Base-by-base conservation (phyloP, 1,140 invertebrate genomes). In the Trypoxylus dichotomus region DNA sequence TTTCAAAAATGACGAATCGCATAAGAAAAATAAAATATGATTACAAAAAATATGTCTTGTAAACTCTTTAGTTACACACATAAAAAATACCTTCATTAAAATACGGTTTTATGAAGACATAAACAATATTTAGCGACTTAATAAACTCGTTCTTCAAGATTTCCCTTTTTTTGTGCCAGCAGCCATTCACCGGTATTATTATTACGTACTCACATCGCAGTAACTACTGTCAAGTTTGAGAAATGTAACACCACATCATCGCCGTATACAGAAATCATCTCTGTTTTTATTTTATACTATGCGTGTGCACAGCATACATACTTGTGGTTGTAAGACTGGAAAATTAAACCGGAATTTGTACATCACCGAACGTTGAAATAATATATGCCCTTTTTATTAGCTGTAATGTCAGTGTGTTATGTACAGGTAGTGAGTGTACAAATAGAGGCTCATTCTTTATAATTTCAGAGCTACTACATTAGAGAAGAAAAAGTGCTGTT, bases 171-270 rank as follows among this genome's bases (percentile, higher is more conserved):
- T 68, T 68, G 60, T 29, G 60, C 60, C 60, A 68, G 60, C 21
- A 29, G 27, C 60, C 60, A 68, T 68, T 68, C 60, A 68, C 60
- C 27, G 60, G 21, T 24, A 29, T 25, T 68, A 68, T 68, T 68
- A 68, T 68, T 68, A 68, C 60, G 60, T 68, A 68, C 60, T 68
- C 60, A 68, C 21, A 68, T 68, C 60, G 27, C 60, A 68, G 60
- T 68, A 68, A 68, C 60, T 29, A 24, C 60, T 68, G 60, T 68
- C 60, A 68, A 68, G 60, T 27, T 68, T 68, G 60, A 68, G 60
- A 68, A 68, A 68, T 68, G 60, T 68, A 68, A 68, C 60, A 68
- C 60, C 60, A 68, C 60, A 68, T 68, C 60, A 68, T 68, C 60
- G 24, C 60, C 60, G 60, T 68, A 68, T 68, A 68, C 60, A 68